Base-by-base conservation (phyloP, 2,888 invertebrate genomes). In the Drosophila parthenogenetica region DNA sequence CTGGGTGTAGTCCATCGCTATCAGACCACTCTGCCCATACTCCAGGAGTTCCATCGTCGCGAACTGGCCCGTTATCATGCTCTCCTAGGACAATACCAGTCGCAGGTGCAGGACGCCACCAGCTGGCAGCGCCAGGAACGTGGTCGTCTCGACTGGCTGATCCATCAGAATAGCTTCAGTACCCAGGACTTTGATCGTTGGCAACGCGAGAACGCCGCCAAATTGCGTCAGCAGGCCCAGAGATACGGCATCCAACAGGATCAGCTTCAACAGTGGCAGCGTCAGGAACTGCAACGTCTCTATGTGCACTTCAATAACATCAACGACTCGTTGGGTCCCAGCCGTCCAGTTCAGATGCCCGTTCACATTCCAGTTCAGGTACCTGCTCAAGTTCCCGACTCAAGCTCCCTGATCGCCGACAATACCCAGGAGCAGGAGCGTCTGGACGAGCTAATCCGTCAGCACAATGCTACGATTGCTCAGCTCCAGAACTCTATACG, bases 101-200 rank as follows among this genome's bases (percentile, higher is more conserved):
- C 78, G 0, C 87, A 86, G 50, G 77, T 79, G 13, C 84, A 80
- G 49, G 87, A 91, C 45, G 67, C 79, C 10, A 81, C 60, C 1
- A 77, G 69, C 2, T 92, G 92, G 92, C 90, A 91, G 53, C 85
- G 69, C 2, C 79, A 74, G 39, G 92, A 92, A 64, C 87, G 90
- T 11, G 89, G 90, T 14, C 91, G 92, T 3, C 65, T 92, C 5
- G 90, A 91, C 54, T 92, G 92, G 92, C 57, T 92, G 5, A 89
- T 92, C 7, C 91, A 92, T 61, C 92, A 92, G 58, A 92, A 92
- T 55, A 87, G 91, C 29, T 73, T 88, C 0, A 90, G 80, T 0
- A 66, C 70, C 0, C 87, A 91, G n/a, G 91, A 92, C 7, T 80
- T 92, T 10, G 86, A 89, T 4, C 90, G 89, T 29, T 92, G 92